These are phyloP conservation scores for Gallinago media DNA, from an alignment of 2,113 vertebrate genomes.

Conservation along the genomic window DNA sequence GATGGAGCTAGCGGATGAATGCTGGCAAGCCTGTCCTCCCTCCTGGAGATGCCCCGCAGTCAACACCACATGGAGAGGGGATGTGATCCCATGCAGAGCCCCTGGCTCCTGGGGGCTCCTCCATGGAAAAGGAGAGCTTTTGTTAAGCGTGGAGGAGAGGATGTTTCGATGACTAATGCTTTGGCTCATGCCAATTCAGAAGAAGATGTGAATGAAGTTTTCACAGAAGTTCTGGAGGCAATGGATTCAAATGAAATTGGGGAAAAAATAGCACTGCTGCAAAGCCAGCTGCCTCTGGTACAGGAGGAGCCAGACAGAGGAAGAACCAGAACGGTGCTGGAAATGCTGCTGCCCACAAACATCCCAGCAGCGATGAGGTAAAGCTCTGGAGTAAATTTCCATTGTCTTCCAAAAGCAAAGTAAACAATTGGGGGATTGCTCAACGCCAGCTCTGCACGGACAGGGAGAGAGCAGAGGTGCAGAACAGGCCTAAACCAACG, in stretches of 20 bases:
- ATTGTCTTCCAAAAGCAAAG: constrained; percentile 19
- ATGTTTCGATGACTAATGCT: not conserved
- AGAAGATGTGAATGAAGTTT: not conserved
- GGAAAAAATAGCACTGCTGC: not conserved
- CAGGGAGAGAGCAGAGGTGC: not conserved
- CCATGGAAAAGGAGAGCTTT: not conserved
- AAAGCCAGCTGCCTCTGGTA: constrained; percentile 1
- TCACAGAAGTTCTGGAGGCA: not conserved
- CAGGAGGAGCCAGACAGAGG: not conserved
- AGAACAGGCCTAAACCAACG: not conserved
- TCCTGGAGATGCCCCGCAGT: not conserved
- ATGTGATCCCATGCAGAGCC: not conserved
- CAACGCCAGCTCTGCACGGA: not conserved
- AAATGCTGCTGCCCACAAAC: not conserved
- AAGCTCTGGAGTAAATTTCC: constrained; percentile 50
- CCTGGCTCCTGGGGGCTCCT: not conserved
- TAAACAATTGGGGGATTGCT: constrained; percentile 1
- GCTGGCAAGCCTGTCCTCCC: not conserved
- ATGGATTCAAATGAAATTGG: not conserved
- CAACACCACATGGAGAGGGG: not conserved
- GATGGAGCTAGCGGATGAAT: constrained; percentile 50
- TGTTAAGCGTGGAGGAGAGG: not conserved
- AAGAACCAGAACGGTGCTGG: not conserved
- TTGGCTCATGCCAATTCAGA: constrained; percentile 12
- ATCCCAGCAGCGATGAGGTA: not conserved